Base-by-base conservation (phyloP, 2,888 invertebrate genomes). In the Rhingia rostrata region DNA sequence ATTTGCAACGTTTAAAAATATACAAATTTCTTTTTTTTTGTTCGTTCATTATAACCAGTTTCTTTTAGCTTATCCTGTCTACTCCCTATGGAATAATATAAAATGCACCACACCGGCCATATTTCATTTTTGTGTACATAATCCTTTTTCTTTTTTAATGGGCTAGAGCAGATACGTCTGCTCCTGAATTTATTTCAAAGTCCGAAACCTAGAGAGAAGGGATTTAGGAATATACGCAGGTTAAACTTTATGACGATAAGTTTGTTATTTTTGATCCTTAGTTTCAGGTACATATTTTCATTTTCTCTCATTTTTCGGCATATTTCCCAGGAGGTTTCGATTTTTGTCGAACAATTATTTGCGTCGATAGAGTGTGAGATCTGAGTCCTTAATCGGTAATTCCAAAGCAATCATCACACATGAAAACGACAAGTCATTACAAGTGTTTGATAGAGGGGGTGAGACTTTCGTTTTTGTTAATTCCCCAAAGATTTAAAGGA, bases 51-150 rank as follows among this genome's bases (percentile, higher is more conserved):
- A 51, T 22, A 35, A 63, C 51, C 32, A 22, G 41, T 67, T 53
- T 43, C n/a, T 60, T 22, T 39, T 32, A 41, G 53, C 70, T 79
- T 64, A 70, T 72, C 58, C 22, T 22, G 39, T 49, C 41, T 53
- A 53, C 43, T 54, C 79, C 58, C 67, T 33, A 9, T 56, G 83
- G 83, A 73, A 63, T 79, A 63, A 53, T 67, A 73, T 56, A 61
- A 83, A 67, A 83, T 83, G 78, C 72, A 67, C 41, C 63, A 63
- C 49, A 43, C 66, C 79, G 67, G 72, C 66, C 66, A 83, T 83
- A 79, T 61, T 73, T 83, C 83, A 83, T 67, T 83, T 67, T 58
- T 53, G 22, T 22, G 22, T 22, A n/a, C n/a, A 49, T 79, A 79
- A 83, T 79, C 79, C 83, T 73, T 83, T 82, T 72, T 35, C 32